phyloP scores from a whole-genome alignment of 2,113 vertebrate species.

The Isurus oxyrinchus region DNA sequence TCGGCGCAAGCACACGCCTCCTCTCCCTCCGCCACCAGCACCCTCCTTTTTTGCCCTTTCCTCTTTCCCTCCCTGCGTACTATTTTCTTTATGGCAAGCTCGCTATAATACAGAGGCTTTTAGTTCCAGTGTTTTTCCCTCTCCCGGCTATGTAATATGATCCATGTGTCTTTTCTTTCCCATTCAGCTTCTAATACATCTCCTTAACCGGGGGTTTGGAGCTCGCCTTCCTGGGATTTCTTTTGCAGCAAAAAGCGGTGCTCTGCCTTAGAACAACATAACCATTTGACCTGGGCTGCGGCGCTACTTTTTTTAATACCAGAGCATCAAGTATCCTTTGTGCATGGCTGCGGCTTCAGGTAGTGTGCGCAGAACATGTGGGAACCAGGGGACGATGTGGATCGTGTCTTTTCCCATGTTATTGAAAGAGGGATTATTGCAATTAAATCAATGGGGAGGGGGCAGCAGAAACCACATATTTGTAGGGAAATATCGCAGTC shows the following conservation, averaged over 20 bases:
- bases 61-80: neutral
- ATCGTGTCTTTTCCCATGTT: neutral
- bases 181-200: neutral
- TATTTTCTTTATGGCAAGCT: neutral
- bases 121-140: neutral
- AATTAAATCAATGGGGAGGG: neutral
- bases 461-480: neutral
- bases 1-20: neutral
- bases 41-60: neutral
- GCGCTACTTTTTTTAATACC: conserved; percentile 24
- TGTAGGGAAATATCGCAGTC: neutral
- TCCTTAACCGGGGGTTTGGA: too few relatives aligned
- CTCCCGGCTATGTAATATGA: neutral
- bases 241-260: conserved; percentile 24
- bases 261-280: conserved; percentile 28
- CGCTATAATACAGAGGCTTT: neutral
- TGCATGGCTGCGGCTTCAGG: conserved; percentile 4
- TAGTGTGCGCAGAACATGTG: neutral
- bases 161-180: neutral
- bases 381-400: neutral
- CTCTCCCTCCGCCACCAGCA: neutral
- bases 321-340: conserved; percentile 30
- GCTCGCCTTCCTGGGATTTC: neutral
- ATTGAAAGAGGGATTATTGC: neutral
- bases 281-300: conserved; percentile 30